These are phyloP conservation scores for Byasa hedistus DNA, from an alignment of 2,888 invertebrate genomes.

Conservation along the genomic window DNA sequence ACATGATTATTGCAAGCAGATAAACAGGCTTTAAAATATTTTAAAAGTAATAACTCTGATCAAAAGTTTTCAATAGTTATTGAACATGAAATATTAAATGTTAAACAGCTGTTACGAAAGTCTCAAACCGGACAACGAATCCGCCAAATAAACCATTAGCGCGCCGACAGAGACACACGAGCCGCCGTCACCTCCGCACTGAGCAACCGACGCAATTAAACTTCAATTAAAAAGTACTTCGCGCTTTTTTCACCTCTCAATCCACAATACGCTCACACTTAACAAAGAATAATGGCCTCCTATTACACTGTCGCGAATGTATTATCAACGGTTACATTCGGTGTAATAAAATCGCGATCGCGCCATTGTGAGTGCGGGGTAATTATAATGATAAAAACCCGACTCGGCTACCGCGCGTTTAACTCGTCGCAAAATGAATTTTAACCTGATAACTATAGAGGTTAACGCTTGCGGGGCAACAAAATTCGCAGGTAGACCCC, in stretches of 20 bases:
- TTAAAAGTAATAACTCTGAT: no score
- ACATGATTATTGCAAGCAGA: no score
- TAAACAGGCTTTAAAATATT: no score
- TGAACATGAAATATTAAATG: not conserved
- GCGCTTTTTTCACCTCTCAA: slow-evolving; percentile 35
- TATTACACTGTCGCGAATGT: slow-evolving; percentile 58
- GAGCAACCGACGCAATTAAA: slow-evolving; percentile 30
- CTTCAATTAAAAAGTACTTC: slow-evolving; percentile 38
- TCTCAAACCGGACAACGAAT: slow-evolving; percentile 7
- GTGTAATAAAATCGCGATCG: slow-evolving; percentile 56
- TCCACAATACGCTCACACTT: slow-evolving; percentile 41
- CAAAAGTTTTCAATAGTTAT: no score
- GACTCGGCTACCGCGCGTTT: slow-evolving; percentile 5
- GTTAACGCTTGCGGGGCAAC: slow-evolving; percentile 5
- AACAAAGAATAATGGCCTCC: slow-evolving; percentile 44
- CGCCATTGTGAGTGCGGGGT: slow-evolving; percentile 45
- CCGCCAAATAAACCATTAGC: slow-evolving; percentile 27
- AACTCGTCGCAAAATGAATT: slow-evolving; percentile 15
- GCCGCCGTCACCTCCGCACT: slow-evolving; percentile 14
- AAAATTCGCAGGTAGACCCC: not conserved
- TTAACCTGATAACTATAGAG: slow-evolving; percentile 2
- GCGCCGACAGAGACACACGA: slow-evolving; percentile 29
- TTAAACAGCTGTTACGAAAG: slow-evolving; percentile 19
- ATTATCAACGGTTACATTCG: slow-evolving; percentile 53
- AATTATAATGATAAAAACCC: slow-evolving; percentile 53